Conservation (phyloP, 2,888 invertebrate genomes). For the Limnephilus rhombicus region DNA sequence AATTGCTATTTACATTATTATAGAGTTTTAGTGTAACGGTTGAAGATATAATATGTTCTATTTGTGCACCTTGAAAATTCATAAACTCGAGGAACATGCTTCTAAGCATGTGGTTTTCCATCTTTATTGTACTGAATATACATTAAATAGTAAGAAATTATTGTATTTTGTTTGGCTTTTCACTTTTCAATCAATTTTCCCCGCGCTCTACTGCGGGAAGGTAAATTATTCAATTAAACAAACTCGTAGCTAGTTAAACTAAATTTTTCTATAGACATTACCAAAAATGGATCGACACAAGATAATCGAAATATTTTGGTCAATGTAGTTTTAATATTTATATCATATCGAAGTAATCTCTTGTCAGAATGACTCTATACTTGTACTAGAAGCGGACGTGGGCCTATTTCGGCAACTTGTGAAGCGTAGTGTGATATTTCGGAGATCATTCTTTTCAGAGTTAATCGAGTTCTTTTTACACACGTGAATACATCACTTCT, state of each 20-base stretch:
- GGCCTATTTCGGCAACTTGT: slow-evolving; percentile 25
- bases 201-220: neutral
- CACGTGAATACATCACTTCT: neutral
- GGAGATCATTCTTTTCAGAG: neutral
- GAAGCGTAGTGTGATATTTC: slow-evolving; percentile 22
- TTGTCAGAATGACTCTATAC: slow-evolving; percentile 13
- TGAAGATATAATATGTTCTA: neutral
- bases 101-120: neutral
- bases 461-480: neutral
- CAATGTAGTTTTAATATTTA: slow-evolving; percentile 40
- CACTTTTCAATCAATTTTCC: slow-evolving; percentile 8
- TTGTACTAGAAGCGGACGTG: neutral
- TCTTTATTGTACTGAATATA: slow-evolving; percentile 31
- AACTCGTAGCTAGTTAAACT: slow-evolving; percentile 35
- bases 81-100: neutral
- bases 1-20: neutral
- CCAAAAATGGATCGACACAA: slow-evolving; percentile 13
- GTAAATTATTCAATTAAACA: slow-evolving; percentile 22
- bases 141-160: neutral
- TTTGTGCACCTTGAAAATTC: neutral
- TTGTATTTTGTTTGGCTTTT: slow-evolving; percentile 3
- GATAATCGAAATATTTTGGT: slow-evolving; percentile 42
- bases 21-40: neutral
- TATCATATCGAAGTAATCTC: slow-evolving; percentile 42
- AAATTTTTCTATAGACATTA: slow-evolving; percentile 42